Base-by-base conservation (phyloP, 2,888 invertebrate species). In the Labia minor region DNA sequence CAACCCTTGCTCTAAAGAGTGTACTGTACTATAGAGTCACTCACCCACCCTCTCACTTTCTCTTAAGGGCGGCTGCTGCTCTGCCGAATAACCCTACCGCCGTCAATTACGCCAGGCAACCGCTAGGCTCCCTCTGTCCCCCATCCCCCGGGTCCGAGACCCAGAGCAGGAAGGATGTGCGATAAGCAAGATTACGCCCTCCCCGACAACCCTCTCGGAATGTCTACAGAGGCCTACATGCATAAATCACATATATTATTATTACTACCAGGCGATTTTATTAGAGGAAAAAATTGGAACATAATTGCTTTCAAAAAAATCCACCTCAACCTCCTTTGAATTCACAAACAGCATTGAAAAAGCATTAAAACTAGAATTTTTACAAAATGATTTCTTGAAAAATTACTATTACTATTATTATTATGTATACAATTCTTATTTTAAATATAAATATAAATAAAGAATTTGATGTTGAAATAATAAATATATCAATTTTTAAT, bases 61-160 rank as follows among this genome's bases (percentile, higher is more conserved):
- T 49, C 8, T 14, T 49, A 49, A 49, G 49, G 49, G 49, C 49
- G 3, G 49, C 49, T 49, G 49, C 49, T 26, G 49, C 49, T 49
- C 49, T 49, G 49, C 49, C 49, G 49, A 49, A 49, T 49, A 49
- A 49, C 49, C 49, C 49, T 49, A 49, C 49, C 49, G 49, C 49
- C 49, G 49, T 49, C 49, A 49, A 49, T 49, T 49, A 49, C 49
- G 49, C 49, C 49, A 26, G 49, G n/a, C 49, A 49, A 49, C 49
- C 49, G 16, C 49, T 49, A 49, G n/a, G 16, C 3, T 4, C 49
- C 49, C 49, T 14, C 49, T 6, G 26, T 8, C 4, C 49, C 49
- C n/a, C 49, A 4, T 33, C 49, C 49, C 49, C 49, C 49, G 49
- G n/a, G n/a, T 49, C 49, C 49, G 3, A 11, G n/a, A 49, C 16